Evolutionary conservation across 1,140 invertebrate genomes (phyloP).

Genomic region (Cyphomyrmex costatus): DNA sequence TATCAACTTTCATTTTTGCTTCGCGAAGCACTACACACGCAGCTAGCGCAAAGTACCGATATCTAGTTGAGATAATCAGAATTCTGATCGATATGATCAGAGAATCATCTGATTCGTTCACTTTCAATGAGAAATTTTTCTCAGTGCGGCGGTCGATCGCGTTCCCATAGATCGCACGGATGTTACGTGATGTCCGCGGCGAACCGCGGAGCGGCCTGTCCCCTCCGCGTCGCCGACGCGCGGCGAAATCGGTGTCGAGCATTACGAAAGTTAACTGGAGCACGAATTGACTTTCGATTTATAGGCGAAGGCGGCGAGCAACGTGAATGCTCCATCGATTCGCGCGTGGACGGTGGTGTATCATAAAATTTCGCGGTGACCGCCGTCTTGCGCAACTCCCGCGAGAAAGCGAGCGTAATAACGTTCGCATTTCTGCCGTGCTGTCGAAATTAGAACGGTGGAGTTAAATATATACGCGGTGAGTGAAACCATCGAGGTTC

Average conservation of each 20-base stretch:
- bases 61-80: too few relatives aligned
- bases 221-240: conserved; percentile 52
- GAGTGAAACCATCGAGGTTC: not conserved
- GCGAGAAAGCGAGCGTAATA: conserved; percentile 37
- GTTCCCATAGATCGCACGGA: conserved; percentile 21
- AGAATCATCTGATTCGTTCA: too few relatives aligned
- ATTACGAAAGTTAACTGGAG: conserved; percentile 79
- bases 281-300: conserved; percentile 78
- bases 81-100: too few relatives aligned
- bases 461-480: conserved; percentile 2
- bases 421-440: conserved; percentile 4
- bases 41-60: too few relatives aligned
- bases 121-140: too few relatives aligned
- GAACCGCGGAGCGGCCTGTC: too few relatives aligned
- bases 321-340: conserved; percentile 12
- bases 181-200: conserved; percentile 34
- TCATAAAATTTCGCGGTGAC: conserved; percentile 27
- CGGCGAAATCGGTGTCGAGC: conserved; percentile 69
- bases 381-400: conserved; percentile 38
- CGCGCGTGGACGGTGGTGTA: not conserved
- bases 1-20: too few relatives aligned
- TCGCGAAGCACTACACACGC: too few relatives aligned
- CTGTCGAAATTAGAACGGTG: conserved; percentile 47
- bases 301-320: conserved; percentile 6
- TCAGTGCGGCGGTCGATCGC: too few relatives aligned